Base-by-base conservation (phyloP, 2,797 vertebrate genomes). In the Lagodon rhomboides region DNA sequence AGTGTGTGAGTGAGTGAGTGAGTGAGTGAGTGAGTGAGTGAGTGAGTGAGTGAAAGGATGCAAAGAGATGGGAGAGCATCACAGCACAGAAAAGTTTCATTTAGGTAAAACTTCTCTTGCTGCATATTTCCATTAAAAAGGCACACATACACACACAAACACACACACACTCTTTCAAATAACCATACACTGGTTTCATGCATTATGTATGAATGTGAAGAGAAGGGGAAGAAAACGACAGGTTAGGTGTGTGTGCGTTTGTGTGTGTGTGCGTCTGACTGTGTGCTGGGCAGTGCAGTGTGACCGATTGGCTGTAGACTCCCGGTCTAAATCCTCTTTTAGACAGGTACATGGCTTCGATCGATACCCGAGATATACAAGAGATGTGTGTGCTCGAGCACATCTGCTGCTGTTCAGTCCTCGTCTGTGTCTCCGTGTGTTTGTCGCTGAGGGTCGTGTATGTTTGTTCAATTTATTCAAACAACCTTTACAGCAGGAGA, bases 341-440 rank as follows among this genome's bases (percentile, higher is more conserved):
- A 81, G 91, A 85, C 86, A 86, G 91, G 87, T 83, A 88, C 83
- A 82, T 56, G 88, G 83, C 75, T 87, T 63, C 67, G 79, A 88
- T 78, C 60, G 61, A 89, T 85, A 84, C 50, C 78, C 13, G 73
- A 85, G 76, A 85, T 71, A 65, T 58, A 60, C n/a, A 68, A 81
- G 56, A 87, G 79, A 80, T 78, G 80, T 81, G 78, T 83, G 76
- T 63, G 79, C 66, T 76, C 53, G 77, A 81, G 81, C 80, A 77
- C 75, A 80, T 71, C 85, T 70, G 65, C 38, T 81, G 27, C 23
- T 80, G 71, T 64, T 38, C 38, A 38, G 8, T 56, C 23, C 74
- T 73, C 55, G 34, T 58, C 44, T 68, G 58, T 70, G 65, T 79
- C 54, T 30, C 30, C 49, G 20, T 44, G 30, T 65, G 49, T 84